A percentile compares a stretch with the other conserved stretches of the same genome.
Evolutionary conservation across 1,140 invertebrate species (phyloP).

Genomic region (Bradynema listronoti): DNA sequence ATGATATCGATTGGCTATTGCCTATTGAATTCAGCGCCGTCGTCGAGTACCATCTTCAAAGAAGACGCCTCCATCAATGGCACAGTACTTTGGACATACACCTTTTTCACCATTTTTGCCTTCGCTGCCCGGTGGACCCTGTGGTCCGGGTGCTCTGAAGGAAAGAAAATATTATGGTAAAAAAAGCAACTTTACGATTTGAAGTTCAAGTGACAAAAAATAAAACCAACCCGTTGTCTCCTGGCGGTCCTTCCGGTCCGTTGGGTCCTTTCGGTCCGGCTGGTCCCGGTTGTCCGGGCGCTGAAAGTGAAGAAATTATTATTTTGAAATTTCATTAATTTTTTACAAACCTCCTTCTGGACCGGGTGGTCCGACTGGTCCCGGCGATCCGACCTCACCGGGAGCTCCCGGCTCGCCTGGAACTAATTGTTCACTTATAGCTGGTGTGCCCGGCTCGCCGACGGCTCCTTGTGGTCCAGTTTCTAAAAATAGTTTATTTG

Average conservation of each 20-base stretch:
- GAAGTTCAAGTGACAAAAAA: too few species aligned
- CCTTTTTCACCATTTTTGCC: conserved; percentile 47
- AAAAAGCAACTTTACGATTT: too few species aligned
- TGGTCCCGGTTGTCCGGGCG: conserved; percentile 19
- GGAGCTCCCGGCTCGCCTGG: conserved; percentile 24
- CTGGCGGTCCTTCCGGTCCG: conserved; percentile 43
- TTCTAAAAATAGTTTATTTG: conserved; percentile 2
- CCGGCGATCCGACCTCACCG: conserved; percentile 19
- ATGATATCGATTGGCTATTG: too few species aligned
- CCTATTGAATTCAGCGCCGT: too few species aligned
- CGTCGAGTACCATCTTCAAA: conserved; percentile 45
- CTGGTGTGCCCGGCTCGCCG: conserved; percentile 9
- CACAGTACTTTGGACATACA: conserved; percentile 48
- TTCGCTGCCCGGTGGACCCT: conserved; percentile 38
- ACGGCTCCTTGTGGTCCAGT: conserved; percentile 4
- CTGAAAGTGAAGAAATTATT: not conserved
- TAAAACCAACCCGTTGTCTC: conserved; percentile 31
- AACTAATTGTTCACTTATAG: conserved; percentile 6
- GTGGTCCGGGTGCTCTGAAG: conserved; percentile 8
- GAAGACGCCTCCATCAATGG: conserved; percentile 42
- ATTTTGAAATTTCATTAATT: not conserved
- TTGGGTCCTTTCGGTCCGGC: conserved; percentile 22
- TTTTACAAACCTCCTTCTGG: not conserved
- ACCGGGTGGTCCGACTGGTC: conserved; percentile 13
- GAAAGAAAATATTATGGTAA: conserved; percentile 25